Percentiles rank a stretch among this genome's conserved stretches.
phyloP scores from a whole-genome alignment of 2,888 invertebrate genomes.

The Archaeoteleia sp. region DNA sequence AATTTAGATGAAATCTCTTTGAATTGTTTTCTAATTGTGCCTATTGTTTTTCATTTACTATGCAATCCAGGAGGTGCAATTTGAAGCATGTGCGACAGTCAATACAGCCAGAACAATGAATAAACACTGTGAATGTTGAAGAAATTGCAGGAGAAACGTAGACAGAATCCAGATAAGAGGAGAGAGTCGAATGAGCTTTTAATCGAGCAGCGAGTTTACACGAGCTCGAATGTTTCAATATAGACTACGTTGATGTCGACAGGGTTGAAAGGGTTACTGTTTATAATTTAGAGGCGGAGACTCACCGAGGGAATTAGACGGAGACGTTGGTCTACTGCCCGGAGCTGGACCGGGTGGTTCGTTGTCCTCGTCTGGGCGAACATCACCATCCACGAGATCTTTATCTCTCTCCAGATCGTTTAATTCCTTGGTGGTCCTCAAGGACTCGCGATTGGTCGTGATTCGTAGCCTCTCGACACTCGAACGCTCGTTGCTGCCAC shows the following conservation, averaged over 20 bases:
- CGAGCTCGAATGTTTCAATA: conserved; percentile 38
- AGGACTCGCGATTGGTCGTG: conserved; percentile 65
- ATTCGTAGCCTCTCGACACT: conserved; percentile 67
- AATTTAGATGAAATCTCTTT: too few relatives aligned
- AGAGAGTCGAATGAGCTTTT: conserved; percentile 45
- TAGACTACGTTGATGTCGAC: conserved; percentile 28
- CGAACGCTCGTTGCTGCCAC: conserved; percentile 67
- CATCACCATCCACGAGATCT: conserved; percentile 70
- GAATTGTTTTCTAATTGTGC: too few relatives aligned
- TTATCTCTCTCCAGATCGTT: conserved; percentile 68
- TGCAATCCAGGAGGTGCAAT: too few relatives aligned
- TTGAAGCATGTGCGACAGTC: too few relatives aligned
- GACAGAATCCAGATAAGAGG: conserved; percentile 19
- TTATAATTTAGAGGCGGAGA: conserved; percentile 59
- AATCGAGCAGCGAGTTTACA: conserved; percentile 33
- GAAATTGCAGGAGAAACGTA: conserved; percentile 7
- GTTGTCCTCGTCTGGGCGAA: conserved; percentile 73
- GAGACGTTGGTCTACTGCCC: conserved; percentile 70
- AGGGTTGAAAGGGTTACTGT: conserved; percentile 53
- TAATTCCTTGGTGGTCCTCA: conserved; percentile 64
- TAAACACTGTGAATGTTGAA: conserved; percentile 21
- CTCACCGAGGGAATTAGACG: conserved; percentile 67
- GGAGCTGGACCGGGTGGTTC: conserved; percentile 73
- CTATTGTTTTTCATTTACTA: too few relatives aligned
- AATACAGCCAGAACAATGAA: too few relatives aligned